These are phyloP conservation scores for Pollenia amentaria DNA, from an alignment of 2,888 invertebrate species.

Conservation along the genomic window DNA sequence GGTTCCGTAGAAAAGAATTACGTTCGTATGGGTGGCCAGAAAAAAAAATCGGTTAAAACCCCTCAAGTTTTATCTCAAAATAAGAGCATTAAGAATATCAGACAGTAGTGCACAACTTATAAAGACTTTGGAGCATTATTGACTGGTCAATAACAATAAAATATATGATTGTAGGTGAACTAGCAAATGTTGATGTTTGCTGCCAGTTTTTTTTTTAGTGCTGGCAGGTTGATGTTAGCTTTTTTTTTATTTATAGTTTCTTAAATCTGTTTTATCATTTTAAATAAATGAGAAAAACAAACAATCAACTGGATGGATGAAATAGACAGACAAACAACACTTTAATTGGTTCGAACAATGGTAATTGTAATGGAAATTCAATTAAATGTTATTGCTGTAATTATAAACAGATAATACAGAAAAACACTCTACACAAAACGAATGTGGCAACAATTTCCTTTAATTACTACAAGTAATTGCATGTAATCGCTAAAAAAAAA, in stretches of 20 bases:
- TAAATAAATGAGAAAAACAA: slow-evolving; percentile 24
- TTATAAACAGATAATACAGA: slow-evolving; percentile 35
- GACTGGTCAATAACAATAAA: background rate
- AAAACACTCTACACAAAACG: slow-evolving; percentile 5
- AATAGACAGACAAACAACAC: slow-evolving; percentile 36
- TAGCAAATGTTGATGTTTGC: slow-evolving; percentile 24
- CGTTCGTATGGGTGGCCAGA: too few relatives aligned
- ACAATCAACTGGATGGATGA: slow-evolving; percentile 8
- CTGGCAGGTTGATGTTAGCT: background rate
- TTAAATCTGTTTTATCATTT: too few relatives aligned
- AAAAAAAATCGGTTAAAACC: too few relatives aligned
- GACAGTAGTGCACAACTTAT: background rate
- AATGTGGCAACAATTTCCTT: slow-evolving; percentile 42
- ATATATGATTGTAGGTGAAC: slow-evolving; percentile 55
- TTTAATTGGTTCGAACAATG: slow-evolving; percentile 70
- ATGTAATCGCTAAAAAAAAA: slow-evolving; percentile 18
- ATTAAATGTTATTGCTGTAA: slow-evolving; percentile 68
- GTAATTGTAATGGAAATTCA: slow-evolving; percentile 72
- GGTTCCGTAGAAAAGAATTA: too few relatives aligned
- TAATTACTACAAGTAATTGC: slow-evolving; percentile 35
- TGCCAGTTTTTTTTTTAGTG: slow-evolving; percentile 13
- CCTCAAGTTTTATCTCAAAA: too few relatives aligned
- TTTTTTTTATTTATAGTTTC: background rate
- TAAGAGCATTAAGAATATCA: slow-evolving; percentile 1
- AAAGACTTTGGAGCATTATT: background rate